Base-by-base conservation (phyloP, 2,888 invertebrate genomes). In the Xylocampa areola region DNA sequence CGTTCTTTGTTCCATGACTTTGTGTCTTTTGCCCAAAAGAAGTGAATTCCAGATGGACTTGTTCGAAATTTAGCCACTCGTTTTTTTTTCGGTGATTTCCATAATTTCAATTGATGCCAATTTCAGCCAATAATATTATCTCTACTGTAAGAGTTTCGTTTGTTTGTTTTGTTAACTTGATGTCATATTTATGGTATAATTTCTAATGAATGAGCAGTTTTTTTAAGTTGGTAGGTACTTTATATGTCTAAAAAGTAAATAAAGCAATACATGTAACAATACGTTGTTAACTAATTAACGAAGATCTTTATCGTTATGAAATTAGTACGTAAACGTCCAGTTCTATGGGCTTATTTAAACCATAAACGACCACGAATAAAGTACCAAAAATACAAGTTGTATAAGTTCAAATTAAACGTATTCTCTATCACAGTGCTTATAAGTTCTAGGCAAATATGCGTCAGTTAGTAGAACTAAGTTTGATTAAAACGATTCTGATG, bases 381-480 rank as follows among this genome's bases (percentile, higher is more conserved):
- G n/a, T n/a, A n/a, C n/a, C n/a, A n/a, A n/a, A n/a, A n/a, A n/a
- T n/a, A n/a, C n/a, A n/a, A n/a, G n/a, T n/a, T n/a, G 21, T 17
- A 5, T n/a, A 6, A 61, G 29, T 30, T 17, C 30, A 36, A 32
- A 47, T 55, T 51, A 49, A 63, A 47, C 17, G 36, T n/a, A n/a
- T n/a, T 36, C 23, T 32, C 17, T 10, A 21, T 25, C 17, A 41
- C 23, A 8, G 13, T 49, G 33, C n/a, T 33, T 11, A 21, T 32
- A 19, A 30, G 37, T 59, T 53, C 25, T 25, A 53, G 11, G 23
- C 19, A 47, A 49, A 39, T 45, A 51, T 51, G 11, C 23, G 25
- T 36, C n/a, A 41, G 37, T 51, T 10, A 25, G 45, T 10, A 25
- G 45, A 59, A 48, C 36, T 8, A 63, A 63, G 17, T 54, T 70